A percentile compares a stretch with the other conserved stretches of the same genome.
Evolutionary conservation across 2,113 vertebrate genomes (phyloP).

Genomic region (Butorides virescens): DNA sequence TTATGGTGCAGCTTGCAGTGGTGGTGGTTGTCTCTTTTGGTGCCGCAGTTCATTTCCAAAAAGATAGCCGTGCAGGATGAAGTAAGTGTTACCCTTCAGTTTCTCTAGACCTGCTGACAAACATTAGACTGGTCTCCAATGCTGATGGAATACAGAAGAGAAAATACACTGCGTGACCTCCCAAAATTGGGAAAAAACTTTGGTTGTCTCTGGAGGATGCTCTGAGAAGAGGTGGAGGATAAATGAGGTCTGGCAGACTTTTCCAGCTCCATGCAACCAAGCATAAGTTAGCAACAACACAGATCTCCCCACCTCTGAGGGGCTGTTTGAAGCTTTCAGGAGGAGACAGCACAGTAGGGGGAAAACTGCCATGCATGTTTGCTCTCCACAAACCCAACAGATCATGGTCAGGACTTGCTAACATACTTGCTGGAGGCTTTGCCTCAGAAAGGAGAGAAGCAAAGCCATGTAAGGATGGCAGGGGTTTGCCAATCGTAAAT

Average conservation of each 20-base stretch:
- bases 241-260: neutral
- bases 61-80: neutral
- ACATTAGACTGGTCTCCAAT: neutral
- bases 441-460: neutral
- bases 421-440: neutral
- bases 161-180: neutral
- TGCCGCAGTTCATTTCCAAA: neutral
- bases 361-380: neutral
- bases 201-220: neutral
- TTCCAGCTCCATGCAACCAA: neutral
- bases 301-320: neutral
- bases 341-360: neutral
- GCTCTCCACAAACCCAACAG: neutral
- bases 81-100: slow-evolving; percentile 29
- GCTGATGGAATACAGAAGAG: neutral
- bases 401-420: neutral
- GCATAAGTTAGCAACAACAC: neutral
- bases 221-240: neutral
- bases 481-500: neutral
- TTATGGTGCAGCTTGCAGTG: neutral
- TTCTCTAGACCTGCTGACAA: slow-evolving; percentile 12
- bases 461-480: neutral
- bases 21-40: neutral
- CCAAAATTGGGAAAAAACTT: neutral
- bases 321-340: neutral